Conservation (phyloP, 2,888 invertebrate genomes). For the Nomada fabriciana region DNA sequence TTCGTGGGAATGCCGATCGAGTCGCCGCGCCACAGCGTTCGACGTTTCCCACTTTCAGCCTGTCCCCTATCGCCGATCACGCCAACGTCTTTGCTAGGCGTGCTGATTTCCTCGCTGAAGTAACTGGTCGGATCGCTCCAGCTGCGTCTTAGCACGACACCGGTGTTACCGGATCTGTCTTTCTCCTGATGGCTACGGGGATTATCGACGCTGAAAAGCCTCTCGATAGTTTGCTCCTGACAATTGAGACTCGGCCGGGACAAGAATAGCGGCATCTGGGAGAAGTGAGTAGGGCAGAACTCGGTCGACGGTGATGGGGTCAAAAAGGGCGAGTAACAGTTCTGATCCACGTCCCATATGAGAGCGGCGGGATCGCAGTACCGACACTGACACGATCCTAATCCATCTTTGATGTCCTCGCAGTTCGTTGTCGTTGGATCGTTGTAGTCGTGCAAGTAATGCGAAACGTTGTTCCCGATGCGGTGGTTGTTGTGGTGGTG, state of each 20-base stretch:
- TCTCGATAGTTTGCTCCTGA: conserved; percentile 70
- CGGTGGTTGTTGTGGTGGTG: conserved; percentile 36
- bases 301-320: conserved; percentile 81
- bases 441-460: conserved; percentile 66
- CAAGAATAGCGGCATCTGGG: conserved; percentile 66
- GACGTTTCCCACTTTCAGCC: conserved; percentile 69
- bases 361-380: conserved; percentile 91
- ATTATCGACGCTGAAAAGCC: conserved; percentile 84
- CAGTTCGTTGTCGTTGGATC: conserved; percentile 63
- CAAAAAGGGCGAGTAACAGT: conserved; percentile 86
- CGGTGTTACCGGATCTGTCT: conserved; percentile 62
- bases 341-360: conserved; percentile 90
- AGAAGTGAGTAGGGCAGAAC: conserved; percentile 59
- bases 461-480: conserved; percentile 61
- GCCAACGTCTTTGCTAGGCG: conserved; percentile 83
- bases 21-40: conserved; percentile 80
- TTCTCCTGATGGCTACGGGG: conserved; percentile 75
- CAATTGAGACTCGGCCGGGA: conserved; percentile 63
- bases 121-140: conserved; percentile 88
- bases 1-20: conserved; percentile 72
- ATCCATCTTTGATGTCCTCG: conserved; percentile 75
- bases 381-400: conserved; percentile 88
- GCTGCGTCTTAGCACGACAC: conserved; percentile 85
- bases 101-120: conserved; percentile 79
- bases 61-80: conserved; percentile 82